A percentile compares a stretch with the other conserved stretches of the same genome.
Evolutionary conservation across 1,140 invertebrate genomes (phyloP).

Genomic region (Drosophila santomea): DNA sequence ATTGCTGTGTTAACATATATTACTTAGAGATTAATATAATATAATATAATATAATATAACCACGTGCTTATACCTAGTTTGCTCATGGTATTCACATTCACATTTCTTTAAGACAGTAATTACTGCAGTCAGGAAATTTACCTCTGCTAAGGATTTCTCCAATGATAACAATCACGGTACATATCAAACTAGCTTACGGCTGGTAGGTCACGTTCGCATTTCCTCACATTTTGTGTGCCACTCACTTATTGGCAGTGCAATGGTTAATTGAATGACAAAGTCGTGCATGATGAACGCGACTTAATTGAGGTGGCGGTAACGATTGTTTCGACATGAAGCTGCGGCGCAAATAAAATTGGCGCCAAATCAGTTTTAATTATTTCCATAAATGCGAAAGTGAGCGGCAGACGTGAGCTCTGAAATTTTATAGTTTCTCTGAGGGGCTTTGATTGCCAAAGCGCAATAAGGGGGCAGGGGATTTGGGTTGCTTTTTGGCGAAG

Average conservation of each 20-base stretch:
- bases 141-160: neutral
- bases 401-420: conserved; percentile 49
- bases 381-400: conserved; percentile 63
- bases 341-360: conserved; percentile 52
- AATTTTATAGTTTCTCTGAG: conserved; percentile 57
- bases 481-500: neutral
- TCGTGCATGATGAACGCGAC: conserved; percentile 51
- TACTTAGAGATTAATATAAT: too few relatives aligned
- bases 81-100: neutral
- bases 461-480: conserved; percentile 11
- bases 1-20: too few relatives aligned
- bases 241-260: conserved; percentile 49
- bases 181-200: neutral
- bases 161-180: conserved; percentile 1
- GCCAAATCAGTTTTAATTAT: conserved; percentile 77
- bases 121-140: neutral
- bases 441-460: conserved; percentile 70
- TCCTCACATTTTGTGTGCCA: conserved; percentile 47
- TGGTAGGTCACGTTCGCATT: conserved; percentile 54
- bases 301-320: conserved; percentile 39
- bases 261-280: conserved; percentile 69
- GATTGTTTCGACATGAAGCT: conserved; percentile 4
- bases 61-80: too few relatives aligned
- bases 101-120: neutral
- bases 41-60: too few relatives aligned